Evolutionary conservation across 2,888 invertebrate species (phyloP), one percentile per base, ranked within the genome.

Genomic region (Trypoxylon attenuatum): DNA sequence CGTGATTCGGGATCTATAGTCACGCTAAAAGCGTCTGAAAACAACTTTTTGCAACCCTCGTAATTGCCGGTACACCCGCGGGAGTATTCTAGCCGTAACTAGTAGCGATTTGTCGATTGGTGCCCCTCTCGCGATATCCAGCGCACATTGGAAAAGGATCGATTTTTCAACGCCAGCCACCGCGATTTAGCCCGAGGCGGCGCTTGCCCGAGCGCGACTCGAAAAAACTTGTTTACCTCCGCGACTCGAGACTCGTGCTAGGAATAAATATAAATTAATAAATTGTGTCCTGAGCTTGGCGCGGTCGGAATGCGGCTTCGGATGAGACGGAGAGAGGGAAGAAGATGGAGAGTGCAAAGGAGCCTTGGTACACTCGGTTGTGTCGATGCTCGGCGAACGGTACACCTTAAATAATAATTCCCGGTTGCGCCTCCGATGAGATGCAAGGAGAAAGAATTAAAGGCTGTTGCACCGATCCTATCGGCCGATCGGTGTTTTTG

Each of bases 201-300:
- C 15, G 15, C 29, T 13, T 33, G 5, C 50, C 13, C 29, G 42
- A 38, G 21, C 46, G 52, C 59, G 47, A 57, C 23, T 58, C 53
- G 52, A 49, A 72, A 76, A 76, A 73, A 76, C 73, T 75, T 68
- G 75, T 49, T 73, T 68, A 45, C 59, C 60, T 61, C 56, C 45
- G 45, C 21, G 21, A 10, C 46, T 15, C 33, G 33, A 29, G 23
- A 46, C 55, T 67, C 58, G 61, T 60, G 58, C 69, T 54, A 57
- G 47, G 68, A 63, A 72, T 75, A 77, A 76, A 74, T 77, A 74
- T 73, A 73, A 77, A 75, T 76, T 70, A 75, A 75, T 76, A 76
- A 76, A 74, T 73, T 69, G 67, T 73, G 56, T 45, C 5, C 59
- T 63, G 23, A n/a, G 56, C 49, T 49, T 27, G 49, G 53, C 39